Conservation (phyloP, 37 sponge, comb jelly and placozoan genomes). For the Theonella swinhoei region DNA sequence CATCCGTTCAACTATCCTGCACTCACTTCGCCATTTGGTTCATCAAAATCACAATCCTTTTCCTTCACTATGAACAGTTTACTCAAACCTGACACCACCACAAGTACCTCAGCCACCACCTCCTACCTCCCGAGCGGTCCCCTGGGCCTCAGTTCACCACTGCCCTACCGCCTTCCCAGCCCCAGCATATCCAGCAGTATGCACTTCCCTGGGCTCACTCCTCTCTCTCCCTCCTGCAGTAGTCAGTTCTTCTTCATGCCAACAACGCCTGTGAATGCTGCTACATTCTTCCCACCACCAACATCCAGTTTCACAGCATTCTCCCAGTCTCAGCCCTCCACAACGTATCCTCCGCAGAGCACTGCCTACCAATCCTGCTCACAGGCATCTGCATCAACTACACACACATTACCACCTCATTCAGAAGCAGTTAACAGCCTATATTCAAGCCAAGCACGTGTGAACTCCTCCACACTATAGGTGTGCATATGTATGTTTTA, state of each 20-base stretch:
- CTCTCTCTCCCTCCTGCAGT: conserved; percentile 59
- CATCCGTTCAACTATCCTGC: conserved; percentile 46
- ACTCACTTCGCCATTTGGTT: conserved; percentile 61
- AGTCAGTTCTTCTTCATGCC: conserved; percentile 79
- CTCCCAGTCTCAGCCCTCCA: conserved; percentile 52
- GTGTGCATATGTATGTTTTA: background rate
- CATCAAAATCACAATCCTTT: conserved; percentile 59
- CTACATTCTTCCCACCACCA: conserved; percentile 51
- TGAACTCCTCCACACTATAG: conserved; percentile 3
- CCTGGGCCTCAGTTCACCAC: conserved; percentile 49
- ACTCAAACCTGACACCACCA: conserved; percentile 27
- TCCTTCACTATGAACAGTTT: conserved; percentile 60
- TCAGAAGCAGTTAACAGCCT: conserved; percentile 21
- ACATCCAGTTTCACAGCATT: conserved; percentile 30
- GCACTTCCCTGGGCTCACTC: conserved; percentile 65
- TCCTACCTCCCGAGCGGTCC: conserved; percentile 23
- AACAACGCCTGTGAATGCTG: conserved; percentile 59
- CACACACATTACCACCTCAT: background rate
- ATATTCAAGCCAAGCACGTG: conserved; percentile 39
- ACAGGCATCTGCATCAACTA: conserved; percentile 1
- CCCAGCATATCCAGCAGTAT: conserved; percentile 60
- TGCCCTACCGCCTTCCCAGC: conserved; percentile 63
- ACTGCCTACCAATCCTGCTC: conserved; percentile 10
- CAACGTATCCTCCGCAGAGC: conserved; percentile 14
- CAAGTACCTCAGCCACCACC: conserved; percentile 13